Evolutionary conservation across 2,113 vertebrate species (phyloP).

Genomic region (cat (Felis catus)): F.catus_Fca126_mat1.0 CM031411.1:40628501-40629000

Average conservation of each 20-base stretch:
- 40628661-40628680: background rate
- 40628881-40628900: background rate
- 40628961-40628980: background rate
- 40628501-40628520: too few relatives aligned
- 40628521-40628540: too few relatives aligned
- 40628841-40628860: constrained; percentile 43
- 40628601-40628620: too few relatives aligned
- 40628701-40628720: constrained; percentile 14
- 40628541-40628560: too few relatives aligned
- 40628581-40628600: too few relatives aligned
- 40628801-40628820: background rate
- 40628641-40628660: background rate
- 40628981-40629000: background rate
- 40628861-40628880: background rate
- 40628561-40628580: too few relatives aligned
- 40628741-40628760: background rate
- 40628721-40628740: background rate
- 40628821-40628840: background rate
- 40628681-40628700: background rate
- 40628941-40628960: background rate
- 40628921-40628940: constrained; percentile 10
- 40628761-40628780: background rate
- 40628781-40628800: background rate
- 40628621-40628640: background rate
- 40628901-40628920: background rate